phyloP scores from a whole-genome alignment of 2,888 invertebrate species.

The Acholoe squamosa region DNA sequence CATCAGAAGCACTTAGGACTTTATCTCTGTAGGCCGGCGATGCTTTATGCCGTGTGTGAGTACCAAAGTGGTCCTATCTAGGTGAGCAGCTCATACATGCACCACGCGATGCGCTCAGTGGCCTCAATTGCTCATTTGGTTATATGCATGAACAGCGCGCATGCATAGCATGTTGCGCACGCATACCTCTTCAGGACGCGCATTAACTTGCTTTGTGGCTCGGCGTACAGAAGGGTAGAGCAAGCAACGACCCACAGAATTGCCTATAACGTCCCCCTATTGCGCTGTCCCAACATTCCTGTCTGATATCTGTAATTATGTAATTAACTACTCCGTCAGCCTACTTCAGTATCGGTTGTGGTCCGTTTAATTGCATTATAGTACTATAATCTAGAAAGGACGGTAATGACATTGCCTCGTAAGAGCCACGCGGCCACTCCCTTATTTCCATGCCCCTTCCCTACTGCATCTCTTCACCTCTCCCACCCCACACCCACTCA shows the following conservation, averaged over 20 bases:
- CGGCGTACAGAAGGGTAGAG: background rate
- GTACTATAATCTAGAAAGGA: conserved; percentile 46
- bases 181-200: background rate
- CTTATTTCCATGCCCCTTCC: conserved; percentile 13
- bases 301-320: conserved; percentile 58
- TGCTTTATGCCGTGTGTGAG: no score
- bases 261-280: background rate
- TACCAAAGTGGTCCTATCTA: no score
- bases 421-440: background rate
- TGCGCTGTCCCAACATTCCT: background rate
- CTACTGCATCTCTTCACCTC: background rate
- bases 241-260: background rate
- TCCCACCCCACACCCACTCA: background rate
- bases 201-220: background rate
- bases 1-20: no score
- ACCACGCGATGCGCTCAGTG: no score
- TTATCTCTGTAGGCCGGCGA: no score
- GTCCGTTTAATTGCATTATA: conserved; percentile 53
- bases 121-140: conserved; percentile 40
- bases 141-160: background rate
- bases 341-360: conserved; percentile 48
- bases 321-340: conserved; percentile 46
- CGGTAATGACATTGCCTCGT: conserved; percentile 53
- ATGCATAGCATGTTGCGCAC: background rate
- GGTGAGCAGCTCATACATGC: no score